Evolutionary conservation across 2,797 vertebrate genomes (phyloP).

Genomic region (Apodemus agrarius): DNA sequence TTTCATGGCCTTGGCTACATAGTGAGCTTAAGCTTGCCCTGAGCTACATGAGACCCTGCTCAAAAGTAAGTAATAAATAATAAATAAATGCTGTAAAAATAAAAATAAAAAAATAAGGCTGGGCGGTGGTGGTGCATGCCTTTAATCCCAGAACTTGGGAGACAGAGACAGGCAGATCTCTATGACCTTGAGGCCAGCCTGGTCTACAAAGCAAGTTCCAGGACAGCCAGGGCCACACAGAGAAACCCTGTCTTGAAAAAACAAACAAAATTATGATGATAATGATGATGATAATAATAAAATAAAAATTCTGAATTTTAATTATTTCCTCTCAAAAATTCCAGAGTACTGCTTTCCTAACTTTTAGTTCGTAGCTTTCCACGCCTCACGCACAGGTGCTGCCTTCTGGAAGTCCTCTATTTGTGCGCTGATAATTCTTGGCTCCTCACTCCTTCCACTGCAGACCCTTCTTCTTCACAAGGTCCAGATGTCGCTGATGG

Average conservation of each 20-base stretch:
- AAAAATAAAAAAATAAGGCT: background rate
- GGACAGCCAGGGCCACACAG: background rate
- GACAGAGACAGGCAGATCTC: background rate
- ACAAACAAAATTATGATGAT: background rate
- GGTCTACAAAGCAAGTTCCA: background rate
- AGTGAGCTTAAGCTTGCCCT: background rate
- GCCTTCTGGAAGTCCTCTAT: background rate
- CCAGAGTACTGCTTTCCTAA: background rate
- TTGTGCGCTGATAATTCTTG: background rate
- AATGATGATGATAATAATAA: background rate
- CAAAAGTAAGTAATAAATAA: background rate
- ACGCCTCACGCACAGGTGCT: background rate
- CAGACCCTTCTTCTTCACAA: background rate
- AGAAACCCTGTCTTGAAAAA: background rate
- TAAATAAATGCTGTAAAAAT: background rate
- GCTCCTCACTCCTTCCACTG: background rate
- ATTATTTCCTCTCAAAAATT: background rate
- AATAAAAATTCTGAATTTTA: background rate
- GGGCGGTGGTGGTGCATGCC: too few species aligned
- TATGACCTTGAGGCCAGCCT: background rate
- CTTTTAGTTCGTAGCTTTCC: background rate
- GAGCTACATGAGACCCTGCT: background rate
- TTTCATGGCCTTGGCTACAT: background rate
- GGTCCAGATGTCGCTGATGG: constrained; percentile 23
- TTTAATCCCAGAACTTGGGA: background rate